Evolutionary conservation across 2,797 vertebrate genomes (phyloP), one percentile per base, ranked within the genome.

Genomic region (Acipenser transmontanus): DNA sequence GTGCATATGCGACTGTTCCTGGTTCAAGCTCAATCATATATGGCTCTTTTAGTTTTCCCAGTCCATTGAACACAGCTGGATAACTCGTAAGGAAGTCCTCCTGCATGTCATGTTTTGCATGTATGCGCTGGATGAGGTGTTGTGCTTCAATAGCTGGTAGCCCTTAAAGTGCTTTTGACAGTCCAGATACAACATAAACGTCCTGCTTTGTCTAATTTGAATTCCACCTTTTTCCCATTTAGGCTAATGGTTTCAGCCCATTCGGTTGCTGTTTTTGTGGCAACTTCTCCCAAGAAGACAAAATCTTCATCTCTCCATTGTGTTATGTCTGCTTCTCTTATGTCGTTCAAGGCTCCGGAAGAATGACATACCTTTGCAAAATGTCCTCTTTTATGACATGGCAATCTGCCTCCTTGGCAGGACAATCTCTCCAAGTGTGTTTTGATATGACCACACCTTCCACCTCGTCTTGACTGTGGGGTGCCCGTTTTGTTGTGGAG

Each of bases 151-250:
- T 52, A 12, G 70, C 14, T 3, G 62, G 66, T 6, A 72, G 68
- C 10, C 72, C 63, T 12, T 66, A n/a, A 1, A 69, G 59, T 1
- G 69, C 57, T 11, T 68, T 68, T 1, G 51, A 49, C 17, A 71
- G 59, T 8, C n/a, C 59, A 1, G 3, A n/a, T 47, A 71, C 69
- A 47, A 64, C 61, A 59, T 73, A 75, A 54, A 72, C 49, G 48
- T 66, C n/a, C 10, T 71, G 67, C 49, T 66, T 7, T 7, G 63
- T 68, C 73, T 49, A 74, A 20, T 48, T 72, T 76, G n/a, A 76
- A 73, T 1, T 50, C 47, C 8, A n/a, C 69, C 17, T 69, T 62
- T 20, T 63, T 49, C 10, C 34, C 68, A 51, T 70, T 72, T 6
- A 70, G 6, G 6, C 59, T 12, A 14, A 72, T 13, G 49, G 54